Base-by-base conservation (phyloP, 2,888 invertebrate genomes). In the Callimorpha dominula region DNA sequence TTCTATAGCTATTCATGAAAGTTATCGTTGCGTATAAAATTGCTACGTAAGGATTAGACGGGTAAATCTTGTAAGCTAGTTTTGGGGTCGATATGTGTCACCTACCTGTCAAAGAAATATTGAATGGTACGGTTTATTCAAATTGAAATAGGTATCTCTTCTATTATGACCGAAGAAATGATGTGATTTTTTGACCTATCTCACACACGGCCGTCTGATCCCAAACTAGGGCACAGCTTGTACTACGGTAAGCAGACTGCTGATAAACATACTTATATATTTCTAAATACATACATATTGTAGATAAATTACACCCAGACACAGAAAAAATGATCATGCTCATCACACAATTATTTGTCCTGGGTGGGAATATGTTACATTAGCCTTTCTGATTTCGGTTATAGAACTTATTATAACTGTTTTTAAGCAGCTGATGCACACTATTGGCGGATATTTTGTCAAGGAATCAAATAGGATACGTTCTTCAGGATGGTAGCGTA, bases 41-140 rank as follows among this genome's bases (percentile, higher is more conserved):
- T 17, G 62, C 42, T 66, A 7, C 20, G 60, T 69, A 70, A 70
- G 65, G 68, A 68, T 71, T 68, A 74, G 49, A 68, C 7, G 68
- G 57, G 64, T 65, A 65, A 67, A 60, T 68, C 68, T 70, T 74
- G 74, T 71, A 42, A 68, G 67, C 46, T 54, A 40, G 63, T 67
- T 66, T 52, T 50, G 54, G 62, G 65, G 57, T 71, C 65, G 74
- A 65, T 65, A 65, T 70, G 60, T 71, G 74, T 71, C 74, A 60
- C 17, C 52, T 50, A 20, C 46, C n/a, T 73, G 63, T 70, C 66
- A 70, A 65, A 66, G 31, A 31, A 65, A 70, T 63, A 50, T 65
- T 65, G 66, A 52, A 20, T 52, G 20, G 17, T 11, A 49, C 4
- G 15, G 17, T 20, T 31, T 31, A n/a, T 70, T 65, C 20, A 65